Base-by-base conservation (phyloP, 2,888 invertebrate species). In the Plagodis dolabraria region DNA sequence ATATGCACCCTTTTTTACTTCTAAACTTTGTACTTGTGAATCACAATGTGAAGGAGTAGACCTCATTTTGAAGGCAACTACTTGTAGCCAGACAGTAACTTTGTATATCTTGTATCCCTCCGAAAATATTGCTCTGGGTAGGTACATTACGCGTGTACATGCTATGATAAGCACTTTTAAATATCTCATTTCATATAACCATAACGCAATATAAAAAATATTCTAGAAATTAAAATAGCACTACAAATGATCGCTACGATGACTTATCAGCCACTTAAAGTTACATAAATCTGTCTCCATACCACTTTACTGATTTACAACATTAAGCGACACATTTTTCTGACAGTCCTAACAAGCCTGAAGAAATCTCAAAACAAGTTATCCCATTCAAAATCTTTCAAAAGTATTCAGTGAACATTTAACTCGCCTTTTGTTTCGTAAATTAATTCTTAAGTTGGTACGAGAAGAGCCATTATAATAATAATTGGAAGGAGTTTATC, bases 341-440 rank as follows among this genome's bases (percentile, higher is more conserved):
- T 35, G 52, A 52, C 57, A 56, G 48, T 5, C 52, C 40, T 35
- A 34, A 33, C 10, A 57, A 11, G 35, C 42, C 42, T 45, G 6
- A 42, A 34, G 34, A 46, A 34, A 11, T 46, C 40, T 22, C 0
- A 42, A 42, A 53, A 45, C 11, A 49, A 45, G 53, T 48, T 50
- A 33, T 42, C 35, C 46, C 44, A 38, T 45, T 53, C 42, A 46
- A 53, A 59, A 42, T 11, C 42, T 40, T 34, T 10, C 40, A 54
- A 54, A 50, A 64, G 42, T 44, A 48, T 53, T 53, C 46, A 59
- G 33, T 48, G 52, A 49, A 49, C 22, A 42, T 46, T 49, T 33
- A 48, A 6, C 42, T 33, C 38, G 7, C 2, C 52, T 12, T 48
- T 53, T 59, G 53, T 59, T 49, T 53, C 43, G 46, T 43, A 36